These are phyloP conservation scores for Acanthornis magna DNA, from an alignment of 2,797 vertebrate genomes.

Conservation along the genomic window DNA sequence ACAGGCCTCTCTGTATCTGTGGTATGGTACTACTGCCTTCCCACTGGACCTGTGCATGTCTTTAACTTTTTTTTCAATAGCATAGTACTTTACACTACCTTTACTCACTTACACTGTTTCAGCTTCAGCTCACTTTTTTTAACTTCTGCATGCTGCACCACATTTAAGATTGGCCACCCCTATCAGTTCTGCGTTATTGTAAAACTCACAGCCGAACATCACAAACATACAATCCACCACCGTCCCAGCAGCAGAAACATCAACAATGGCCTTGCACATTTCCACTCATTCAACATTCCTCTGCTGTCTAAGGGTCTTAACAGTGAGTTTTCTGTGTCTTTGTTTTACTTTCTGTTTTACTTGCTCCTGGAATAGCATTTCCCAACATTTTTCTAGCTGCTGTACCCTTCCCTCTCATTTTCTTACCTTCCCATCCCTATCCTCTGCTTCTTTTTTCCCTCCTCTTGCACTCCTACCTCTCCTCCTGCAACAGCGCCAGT, in stretches of 20 bases:
- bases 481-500: neutral
- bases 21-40: neutral
- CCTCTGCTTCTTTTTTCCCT: neutral
- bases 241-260: neutral
- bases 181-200: neutral
- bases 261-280: neutral
- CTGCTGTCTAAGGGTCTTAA: neutral
- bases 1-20: neutral
- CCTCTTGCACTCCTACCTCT: neutral
- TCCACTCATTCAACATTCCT: conserved; percentile 18
- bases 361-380: neutral
- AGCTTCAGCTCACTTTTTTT: neutral
- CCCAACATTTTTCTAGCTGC: neutral
- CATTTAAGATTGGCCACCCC: neutral
- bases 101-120: neutral
- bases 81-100: neutral
- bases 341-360: neutral
- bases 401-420: neutral
- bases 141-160: neutral
- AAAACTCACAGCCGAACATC: neutral
- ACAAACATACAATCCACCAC: neutral
- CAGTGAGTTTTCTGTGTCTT: neutral
- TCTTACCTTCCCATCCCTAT: neutral
- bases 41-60: neutral
- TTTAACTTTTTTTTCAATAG: neutral